Evolutionary conservation across 2,888 invertebrate species (phyloP), one percentile per base, ranked within the genome.

Genomic region (Himalopsyche anomala): DNA sequence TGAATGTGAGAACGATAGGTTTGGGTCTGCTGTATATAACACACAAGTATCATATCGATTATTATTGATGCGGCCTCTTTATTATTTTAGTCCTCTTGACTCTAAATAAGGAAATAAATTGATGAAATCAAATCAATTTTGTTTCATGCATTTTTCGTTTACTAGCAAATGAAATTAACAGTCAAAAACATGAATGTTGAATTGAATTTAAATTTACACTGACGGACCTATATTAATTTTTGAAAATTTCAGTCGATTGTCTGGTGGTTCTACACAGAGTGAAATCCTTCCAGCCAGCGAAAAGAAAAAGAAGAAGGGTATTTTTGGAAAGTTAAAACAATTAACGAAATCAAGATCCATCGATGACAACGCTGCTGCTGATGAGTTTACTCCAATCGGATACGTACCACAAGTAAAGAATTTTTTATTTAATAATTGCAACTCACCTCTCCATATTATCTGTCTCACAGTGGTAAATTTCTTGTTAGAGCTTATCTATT

Each of bases 231-330:
- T 45, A 51, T 5, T 51, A 12, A 51, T 88, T 89, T 85, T 62
- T 2, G 15, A 62, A 19, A 12, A 86, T 89, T 89, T 80, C 90
- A 95, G 96, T 89, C 95, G 97, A 74, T 92, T 97, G 89, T 98
- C 97, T 0, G 96, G 96, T 79, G 96, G 96, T 15, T 98, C 97
- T 1, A 96, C 96, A 0, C 97, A 97, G 91, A 97, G 97, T 91
- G 98, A 97, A 90, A 94, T 95, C 89, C 91, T 96, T 86, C 95
- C 96, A 4, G 92, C 92, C 1, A 93, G 95, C 54, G 95, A 96
- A 86, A 97, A 97, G 91, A 96, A 97, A 92, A 95, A 96, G 91
- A 95, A 95, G 90, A 96, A 96, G 91, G 94, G 97, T 82, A 92
- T 98, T 55, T 96, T 97, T 90, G 96, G 97, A 28, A 98, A 97